Percentiles rank a stretch among this genome's conserved stretches.
phyloP scores from a whole-genome alignment of 1,140 invertebrate genomes.

The Periplaneta americana region DNA sequence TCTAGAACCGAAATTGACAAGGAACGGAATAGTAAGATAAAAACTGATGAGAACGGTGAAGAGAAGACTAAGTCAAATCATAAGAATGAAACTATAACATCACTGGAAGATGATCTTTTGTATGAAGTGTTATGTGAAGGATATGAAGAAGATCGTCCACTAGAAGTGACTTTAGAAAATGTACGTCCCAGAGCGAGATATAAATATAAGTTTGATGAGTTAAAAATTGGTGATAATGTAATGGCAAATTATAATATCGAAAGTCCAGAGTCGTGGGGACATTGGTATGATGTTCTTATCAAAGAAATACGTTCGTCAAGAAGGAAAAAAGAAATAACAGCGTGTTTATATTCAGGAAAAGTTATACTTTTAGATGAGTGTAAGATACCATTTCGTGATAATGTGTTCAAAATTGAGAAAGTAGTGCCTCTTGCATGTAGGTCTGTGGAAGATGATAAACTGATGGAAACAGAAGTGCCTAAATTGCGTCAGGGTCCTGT shows the following conservation, averaged over 20 bases:
- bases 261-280: conserved; percentile 57
- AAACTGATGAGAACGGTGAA: too few relatives aligned
- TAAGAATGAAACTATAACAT: too few relatives aligned
- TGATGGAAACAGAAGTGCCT: conserved; percentile 24
- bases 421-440: conserved; percentile 37
- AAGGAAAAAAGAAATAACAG: conserved; percentile 13
- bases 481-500: conserved; percentile 37
- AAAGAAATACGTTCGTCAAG: conserved; percentile 31
- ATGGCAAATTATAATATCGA: conserved; percentile 77
- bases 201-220: conserved; percentile 46
- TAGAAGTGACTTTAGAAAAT: conserved; percentile 40
- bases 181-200: conserved; percentile 62
- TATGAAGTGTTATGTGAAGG: conserved; percentile 44
- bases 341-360: conserved; percentile 4
- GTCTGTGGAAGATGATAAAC: conserved; percentile 28
- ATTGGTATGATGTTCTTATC: conserved; percentile 67
- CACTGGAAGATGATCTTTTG: conserved; percentile 29
- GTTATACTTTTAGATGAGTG: conserved; percentile 44
- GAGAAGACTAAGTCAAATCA: too few relatives aligned
- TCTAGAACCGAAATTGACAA: too few relatives aligned
- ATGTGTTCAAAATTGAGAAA: conserved; percentile 55
- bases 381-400: conserved; percentile 48
- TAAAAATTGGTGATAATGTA: conserved; percentile 55
- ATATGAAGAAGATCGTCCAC: conserved; percentile 38
- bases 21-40: too few relatives aligned